Percentiles rank a stretch among this genome's conserved stretches.
phyloP scores from a whole-genome alignment of 2,888 invertebrate species.

The Drosophila demipolita region DNA sequence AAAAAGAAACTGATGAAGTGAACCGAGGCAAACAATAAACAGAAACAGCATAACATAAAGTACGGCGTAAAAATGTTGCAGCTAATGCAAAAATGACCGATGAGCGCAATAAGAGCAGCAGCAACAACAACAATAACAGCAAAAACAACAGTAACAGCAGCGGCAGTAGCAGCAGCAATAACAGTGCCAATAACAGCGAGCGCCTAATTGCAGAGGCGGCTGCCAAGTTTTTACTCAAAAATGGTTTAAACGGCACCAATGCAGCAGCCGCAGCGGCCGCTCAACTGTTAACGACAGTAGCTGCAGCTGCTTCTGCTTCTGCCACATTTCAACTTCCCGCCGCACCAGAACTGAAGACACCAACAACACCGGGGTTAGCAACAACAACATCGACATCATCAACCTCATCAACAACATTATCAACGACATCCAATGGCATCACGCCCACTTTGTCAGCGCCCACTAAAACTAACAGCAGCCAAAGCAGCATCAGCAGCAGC shows the following conservation, averaged over 20 bases:
- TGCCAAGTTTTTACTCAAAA: conserved; percentile 80
- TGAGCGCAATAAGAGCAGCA: conserved; percentile 88
- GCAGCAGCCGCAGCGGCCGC: conserved; percentile 68
- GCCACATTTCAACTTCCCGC: conserved; percentile 71
- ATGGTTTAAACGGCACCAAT: conserved; percentile 80
- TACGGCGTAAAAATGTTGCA: conserved; percentile 69
- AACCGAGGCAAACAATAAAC: conserved; percentile 35
- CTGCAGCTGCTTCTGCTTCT: conserved; percentile 73
- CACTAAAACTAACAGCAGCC: conserved; percentile 44
- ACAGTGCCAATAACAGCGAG: conserved; percentile 59
- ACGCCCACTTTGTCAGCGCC: conserved; percentile 50
- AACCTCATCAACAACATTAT: conserved; percentile 35
- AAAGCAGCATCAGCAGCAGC: conserved; percentile 47
- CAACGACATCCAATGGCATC: conserved; percentile 67
- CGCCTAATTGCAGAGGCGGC: conserved; percentile 79
- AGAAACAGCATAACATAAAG: conserved; percentile 53
- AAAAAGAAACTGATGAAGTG: conserved; percentile 58
- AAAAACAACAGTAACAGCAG: conserved; percentile 37
- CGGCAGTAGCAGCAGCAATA: conserved; percentile 40
- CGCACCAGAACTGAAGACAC: conserved; percentile 58
- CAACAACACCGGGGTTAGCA: conserved; percentile 26
- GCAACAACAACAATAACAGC: conserved; percentile 54
- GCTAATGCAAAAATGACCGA: conserved; percentile 87
- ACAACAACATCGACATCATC: conserved; percentile 39
- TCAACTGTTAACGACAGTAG: conserved; percentile 64